Evolutionary conservation across 2,888 invertebrate genomes (phyloP).

Genomic region (Doris montereyensis): DNA sequence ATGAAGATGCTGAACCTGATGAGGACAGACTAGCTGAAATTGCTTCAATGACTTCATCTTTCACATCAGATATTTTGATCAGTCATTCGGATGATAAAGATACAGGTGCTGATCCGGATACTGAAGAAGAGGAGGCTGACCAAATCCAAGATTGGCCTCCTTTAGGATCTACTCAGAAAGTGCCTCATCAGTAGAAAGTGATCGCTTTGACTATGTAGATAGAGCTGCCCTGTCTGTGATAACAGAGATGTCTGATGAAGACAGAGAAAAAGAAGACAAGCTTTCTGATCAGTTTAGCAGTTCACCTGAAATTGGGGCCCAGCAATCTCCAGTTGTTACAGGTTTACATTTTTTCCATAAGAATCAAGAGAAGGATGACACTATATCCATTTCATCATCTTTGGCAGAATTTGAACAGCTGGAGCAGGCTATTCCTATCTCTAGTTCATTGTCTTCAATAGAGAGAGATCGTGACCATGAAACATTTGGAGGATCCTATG

Average conservation of each 20-base stretch:
- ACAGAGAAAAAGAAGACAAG: constrained; percentile 75
- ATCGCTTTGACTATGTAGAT: constrained; percentile 67
- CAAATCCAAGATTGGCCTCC: constrained; percentile 39
- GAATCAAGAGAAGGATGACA: constrained; percentile 91
- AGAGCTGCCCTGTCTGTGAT: constrained; percentile 66
- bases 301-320: constrained; percentile 81
- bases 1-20: constrained; percentile 74
- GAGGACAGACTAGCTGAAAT: constrained; percentile 79
- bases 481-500: constrained; percentile 61
- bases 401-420: constrained; percentile 94
- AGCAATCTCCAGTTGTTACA: constrained; percentile 79
- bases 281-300: constrained; percentile 78
- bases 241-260: constrained; percentile 67
- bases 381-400: constrained; percentile 88
- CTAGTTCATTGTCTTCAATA: constrained; percentile 79
- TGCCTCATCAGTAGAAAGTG: constrained; percentile 64
- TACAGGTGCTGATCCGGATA: constrained; percentile 35
- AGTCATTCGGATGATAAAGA: constrained; percentile 41
- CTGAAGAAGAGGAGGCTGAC: constrained; percentile 40
- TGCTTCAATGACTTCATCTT: constrained; percentile 74
- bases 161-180: constrained; percentile 43
- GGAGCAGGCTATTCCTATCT: constrained; percentile 81
- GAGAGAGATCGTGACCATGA: constrained; percentile 72
- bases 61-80: constrained; percentile 76
- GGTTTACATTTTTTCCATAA: constrained; percentile 82